These are phyloP conservation scores for Ondatra zibethicus DNA, from an alignment of 2,113 vertebrate species.

Conservation along the genomic window DNA sequence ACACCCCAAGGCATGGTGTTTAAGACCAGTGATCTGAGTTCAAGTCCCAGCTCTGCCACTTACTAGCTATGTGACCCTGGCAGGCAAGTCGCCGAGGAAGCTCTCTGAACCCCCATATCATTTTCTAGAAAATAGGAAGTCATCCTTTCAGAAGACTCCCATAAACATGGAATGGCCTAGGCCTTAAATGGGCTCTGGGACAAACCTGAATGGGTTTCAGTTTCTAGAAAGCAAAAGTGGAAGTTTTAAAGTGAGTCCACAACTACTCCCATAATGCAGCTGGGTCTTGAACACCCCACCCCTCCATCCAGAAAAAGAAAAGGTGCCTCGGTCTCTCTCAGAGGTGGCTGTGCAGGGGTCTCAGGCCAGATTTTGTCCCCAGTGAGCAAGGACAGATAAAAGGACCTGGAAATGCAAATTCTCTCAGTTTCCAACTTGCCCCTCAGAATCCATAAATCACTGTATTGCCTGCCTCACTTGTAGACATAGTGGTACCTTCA, in stretches of 20 bases:
- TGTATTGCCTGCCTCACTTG: background rate
- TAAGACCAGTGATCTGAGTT: background rate
- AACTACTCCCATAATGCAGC: background rate
- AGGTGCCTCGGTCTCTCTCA: background rate
- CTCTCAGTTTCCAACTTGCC: background rate
- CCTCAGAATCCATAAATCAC: background rate
- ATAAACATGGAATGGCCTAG: background rate
- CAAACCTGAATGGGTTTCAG: background rate
- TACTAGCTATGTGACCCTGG: background rate
- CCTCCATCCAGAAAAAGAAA: background rate
- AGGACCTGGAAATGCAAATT: background rate
- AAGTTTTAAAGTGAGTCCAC: background rate
- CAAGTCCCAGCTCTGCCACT: background rate
- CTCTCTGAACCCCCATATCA: conserved; percentile 5
- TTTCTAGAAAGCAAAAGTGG: background rate
- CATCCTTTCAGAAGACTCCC: background rate
- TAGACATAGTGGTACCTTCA: background rate
- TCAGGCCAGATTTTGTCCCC: background rate
- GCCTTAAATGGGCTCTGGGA: background rate
- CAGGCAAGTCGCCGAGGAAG: background rate
- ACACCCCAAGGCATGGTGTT: background rate
- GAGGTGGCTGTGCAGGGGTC: background rate
- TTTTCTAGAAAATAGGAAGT: conserved; percentile 8
- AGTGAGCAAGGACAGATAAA: background rate
- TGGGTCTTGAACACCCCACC: background rate